phyloP scores from a whole-genome alignment of 2,797 vertebrate species.

The Cirrhinus molitorella region DNA sequence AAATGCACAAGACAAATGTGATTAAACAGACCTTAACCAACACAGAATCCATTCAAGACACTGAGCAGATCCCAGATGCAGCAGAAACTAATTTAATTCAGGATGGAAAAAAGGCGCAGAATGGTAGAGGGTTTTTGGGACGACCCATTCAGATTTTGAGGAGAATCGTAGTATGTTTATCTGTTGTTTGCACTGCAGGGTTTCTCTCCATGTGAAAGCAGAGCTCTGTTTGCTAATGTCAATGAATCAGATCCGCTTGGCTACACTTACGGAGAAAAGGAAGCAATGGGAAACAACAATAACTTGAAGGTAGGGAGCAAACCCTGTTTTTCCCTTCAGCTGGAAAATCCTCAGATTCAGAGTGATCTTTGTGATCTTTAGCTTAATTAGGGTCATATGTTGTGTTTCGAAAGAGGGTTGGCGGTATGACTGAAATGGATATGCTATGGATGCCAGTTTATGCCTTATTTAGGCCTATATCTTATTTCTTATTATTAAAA shows the following conservation, averaged over 20 bases:
- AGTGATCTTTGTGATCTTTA: not conserved
- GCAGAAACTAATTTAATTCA: conserved; percentile 21
- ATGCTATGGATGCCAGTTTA: not conserved
- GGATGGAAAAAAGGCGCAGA: not conserved
- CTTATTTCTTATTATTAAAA: not conserved
- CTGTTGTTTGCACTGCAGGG: conserved; percentile 39
- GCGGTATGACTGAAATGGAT: not conserved
- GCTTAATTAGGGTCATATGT: not conserved
- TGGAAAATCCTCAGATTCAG: not conserved
- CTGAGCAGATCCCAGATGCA: not conserved
- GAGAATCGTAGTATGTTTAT: not conserved
- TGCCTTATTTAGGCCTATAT: not conserved
- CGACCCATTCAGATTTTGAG: not conserved
- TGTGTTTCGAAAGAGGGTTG: not conserved
- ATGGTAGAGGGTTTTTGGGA: not conserved
- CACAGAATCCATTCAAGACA: conserved; percentile 23
- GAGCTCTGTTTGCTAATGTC: conserved; percentile 5
- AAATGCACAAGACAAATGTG: conserved; percentile 10
- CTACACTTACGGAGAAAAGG: conserved; percentile 64
- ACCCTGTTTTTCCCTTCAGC: not conserved
- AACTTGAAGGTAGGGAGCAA: conserved; percentile 71
- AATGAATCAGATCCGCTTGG: conserved; percentile 34
- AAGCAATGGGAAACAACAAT: conserved; percentile 67
- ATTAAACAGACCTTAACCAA: conserved; percentile 17
- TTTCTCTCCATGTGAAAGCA: conserved; percentile 48